phyloP scores from a whole-genome alignment of 2,797 vertebrate genomes.

The Sphenopsis melanotis region DNA sequence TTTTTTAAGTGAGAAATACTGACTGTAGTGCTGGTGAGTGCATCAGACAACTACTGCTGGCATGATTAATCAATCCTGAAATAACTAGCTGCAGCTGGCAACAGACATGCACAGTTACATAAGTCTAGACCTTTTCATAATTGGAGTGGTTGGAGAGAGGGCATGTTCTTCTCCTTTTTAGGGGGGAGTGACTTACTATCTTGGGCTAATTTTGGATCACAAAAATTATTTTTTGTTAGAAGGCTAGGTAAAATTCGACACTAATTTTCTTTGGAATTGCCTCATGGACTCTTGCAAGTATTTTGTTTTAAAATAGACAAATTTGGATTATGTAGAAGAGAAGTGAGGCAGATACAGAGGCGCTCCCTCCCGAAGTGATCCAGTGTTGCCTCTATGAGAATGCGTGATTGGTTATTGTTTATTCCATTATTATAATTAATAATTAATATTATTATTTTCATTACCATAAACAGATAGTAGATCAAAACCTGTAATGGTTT shows the following conservation, averaged over 20 bases:
- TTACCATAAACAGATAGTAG: background rate
- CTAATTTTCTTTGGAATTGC: background rate
- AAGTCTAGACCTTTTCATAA: background rate
- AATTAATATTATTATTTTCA: background rate
- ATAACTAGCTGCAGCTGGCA: background rate
- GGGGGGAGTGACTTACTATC: rapidly evolving
- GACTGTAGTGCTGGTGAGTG: background rate
- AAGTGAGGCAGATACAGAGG: background rate
- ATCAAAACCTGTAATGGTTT: background rate
- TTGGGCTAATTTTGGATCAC: background rate
- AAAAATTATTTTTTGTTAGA: background rate
- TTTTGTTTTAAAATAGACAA: background rate
- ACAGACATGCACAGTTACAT: background rate
- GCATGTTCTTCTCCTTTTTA: background rate
- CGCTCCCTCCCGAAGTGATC: background rate
- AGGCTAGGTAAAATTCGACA: background rate
- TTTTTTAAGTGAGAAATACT: background rate
- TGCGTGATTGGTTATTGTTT: rapidly evolving
- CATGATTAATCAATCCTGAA: constrained; percentile 34
- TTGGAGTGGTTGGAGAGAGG: background rate
- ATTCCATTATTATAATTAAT: background rate
- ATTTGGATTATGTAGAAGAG: background rate
- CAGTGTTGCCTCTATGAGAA: background rate
- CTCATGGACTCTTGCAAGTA: background rate
- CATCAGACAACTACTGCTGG: background rate